Evolutionary conservation across 2,797 vertebrate species (phyloP).

Genomic region (Pangasius mekongensis): DNA sequence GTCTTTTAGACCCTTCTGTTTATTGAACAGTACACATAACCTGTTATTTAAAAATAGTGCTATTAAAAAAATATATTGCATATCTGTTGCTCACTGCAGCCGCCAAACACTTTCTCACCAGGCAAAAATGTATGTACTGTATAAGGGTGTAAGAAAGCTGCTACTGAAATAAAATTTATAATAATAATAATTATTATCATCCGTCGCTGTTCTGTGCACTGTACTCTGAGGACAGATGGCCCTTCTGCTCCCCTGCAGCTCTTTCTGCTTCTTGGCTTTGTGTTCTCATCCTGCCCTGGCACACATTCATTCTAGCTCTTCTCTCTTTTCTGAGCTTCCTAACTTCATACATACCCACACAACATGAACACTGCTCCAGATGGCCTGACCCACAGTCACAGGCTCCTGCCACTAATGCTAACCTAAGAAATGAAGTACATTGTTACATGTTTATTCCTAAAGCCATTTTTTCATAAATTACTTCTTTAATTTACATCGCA

Average conservation of each 20-base stretch:
- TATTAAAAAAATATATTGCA: not conserved
- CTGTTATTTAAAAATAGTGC: not conserved
- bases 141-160: not conserved
- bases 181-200: not conserved
- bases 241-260: conserved; percentile 61
- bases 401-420: conserved; percentile 51
- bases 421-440: not conserved
- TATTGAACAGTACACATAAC: not conserved
- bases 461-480: not conserved
- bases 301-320: conserved; percentile 50
- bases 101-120: not conserved
- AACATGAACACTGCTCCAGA: conserved; percentile 57
- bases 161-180: not conserved
- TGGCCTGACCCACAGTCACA: conserved; percentile 61
- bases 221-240: conserved; percentile 74
- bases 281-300: conserved; percentile 70
- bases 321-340: conserved; percentile 55
- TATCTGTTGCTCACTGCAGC: no score
- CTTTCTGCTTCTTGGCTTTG: conserved; percentile 63
- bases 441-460: not conserved
- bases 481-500: not conserved
- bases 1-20: not conserved
- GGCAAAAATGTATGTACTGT: not conserved
- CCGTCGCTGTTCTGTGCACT: conserved; percentile 21
- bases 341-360: conserved; percentile 54